Percentiles rank a stretch among this genome's conserved stretches.
Evolutionary conservation across 2,113 vertebrate species (phyloP).

Genomic region (Hirundichthys speculiger): DNA sequence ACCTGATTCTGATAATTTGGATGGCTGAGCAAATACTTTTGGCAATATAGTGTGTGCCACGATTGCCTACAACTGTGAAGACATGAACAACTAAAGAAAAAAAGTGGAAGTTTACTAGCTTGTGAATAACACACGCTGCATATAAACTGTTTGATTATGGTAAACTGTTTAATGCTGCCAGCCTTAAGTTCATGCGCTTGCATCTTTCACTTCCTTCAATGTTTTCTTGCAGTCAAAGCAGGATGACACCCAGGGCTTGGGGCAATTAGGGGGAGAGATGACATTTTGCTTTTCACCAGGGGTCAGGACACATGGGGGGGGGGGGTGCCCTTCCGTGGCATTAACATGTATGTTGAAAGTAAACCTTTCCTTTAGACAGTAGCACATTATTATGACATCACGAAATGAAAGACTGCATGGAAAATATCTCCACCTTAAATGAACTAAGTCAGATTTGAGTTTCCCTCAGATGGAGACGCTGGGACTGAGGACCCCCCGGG

Average conservation of each 20-base stretch:
- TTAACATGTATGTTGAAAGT: slow-evolving; percentile 29
- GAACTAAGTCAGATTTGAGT: too few species aligned
- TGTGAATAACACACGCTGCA: too few species aligned
- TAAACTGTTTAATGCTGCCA: neutral
- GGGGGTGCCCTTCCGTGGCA: slow-evolving; percentile 50
- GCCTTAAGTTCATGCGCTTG: neutral
- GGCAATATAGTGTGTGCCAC: too few species aligned
- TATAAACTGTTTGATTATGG: too few species aligned
- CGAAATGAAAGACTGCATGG: neutral
- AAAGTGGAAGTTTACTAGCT: too few species aligned
- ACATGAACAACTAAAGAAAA: too few species aligned
- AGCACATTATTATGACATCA: neutral
- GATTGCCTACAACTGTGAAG: too few species aligned
- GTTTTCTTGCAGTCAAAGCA: slow-evolving; percentile 31
- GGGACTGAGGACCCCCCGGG: too few species aligned
- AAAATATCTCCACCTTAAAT: neutral
- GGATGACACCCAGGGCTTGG: slow-evolving; percentile 33
- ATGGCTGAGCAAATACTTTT: too few species aligned
- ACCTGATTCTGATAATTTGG: too few species aligned
- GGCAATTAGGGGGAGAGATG: slow-evolving; percentile 64
- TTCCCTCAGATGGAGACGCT: too few species aligned
- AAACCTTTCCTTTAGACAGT: neutral
- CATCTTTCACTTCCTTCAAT: slow-evolving; percentile 27
- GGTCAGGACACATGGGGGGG: slow-evolving; percentile 41
- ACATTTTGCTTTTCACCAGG: slow-evolving; percentile 66